Conservation (phyloP, 2,113 vertebrate species). For the Emydocephalus ijimae region DNA sequence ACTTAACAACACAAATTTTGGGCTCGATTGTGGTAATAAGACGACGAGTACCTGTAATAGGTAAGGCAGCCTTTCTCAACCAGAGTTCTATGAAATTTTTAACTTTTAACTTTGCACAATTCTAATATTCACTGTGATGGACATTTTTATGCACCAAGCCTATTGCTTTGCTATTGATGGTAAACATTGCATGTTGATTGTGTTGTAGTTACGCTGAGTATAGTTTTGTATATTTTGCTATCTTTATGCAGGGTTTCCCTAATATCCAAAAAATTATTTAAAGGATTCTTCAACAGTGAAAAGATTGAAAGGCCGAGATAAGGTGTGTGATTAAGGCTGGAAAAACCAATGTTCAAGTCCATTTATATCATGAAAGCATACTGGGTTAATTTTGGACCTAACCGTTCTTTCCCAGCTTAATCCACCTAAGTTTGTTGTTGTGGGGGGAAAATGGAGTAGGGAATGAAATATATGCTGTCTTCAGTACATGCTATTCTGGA, state of each 20-base stretch:
- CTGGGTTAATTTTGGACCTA: background rate
- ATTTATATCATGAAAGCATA: background rate
- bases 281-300: background rate
- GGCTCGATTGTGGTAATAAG: background rate
- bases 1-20: background rate
- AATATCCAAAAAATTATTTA: background rate
- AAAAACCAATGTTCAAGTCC: background rate
- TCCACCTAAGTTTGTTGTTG: background rate
- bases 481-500: background rate
- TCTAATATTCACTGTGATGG: background rate
- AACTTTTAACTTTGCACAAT: background rate
- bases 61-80: background rate
- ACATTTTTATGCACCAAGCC: background rate
- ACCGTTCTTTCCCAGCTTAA: background rate
- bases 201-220: background rate
- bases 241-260: background rate
- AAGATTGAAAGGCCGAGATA: background rate
- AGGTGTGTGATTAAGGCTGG: background rate
- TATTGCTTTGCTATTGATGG: background rate
- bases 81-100: background rate
- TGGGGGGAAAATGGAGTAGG: background rate
- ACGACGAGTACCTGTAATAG: background rate
- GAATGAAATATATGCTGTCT: background rate
- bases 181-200: background rate
- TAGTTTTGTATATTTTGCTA: background rate